Evolutionary conservation across 2,888 invertebrate species (phyloP).

Genomic region (Dorcus hopei): DNA sequence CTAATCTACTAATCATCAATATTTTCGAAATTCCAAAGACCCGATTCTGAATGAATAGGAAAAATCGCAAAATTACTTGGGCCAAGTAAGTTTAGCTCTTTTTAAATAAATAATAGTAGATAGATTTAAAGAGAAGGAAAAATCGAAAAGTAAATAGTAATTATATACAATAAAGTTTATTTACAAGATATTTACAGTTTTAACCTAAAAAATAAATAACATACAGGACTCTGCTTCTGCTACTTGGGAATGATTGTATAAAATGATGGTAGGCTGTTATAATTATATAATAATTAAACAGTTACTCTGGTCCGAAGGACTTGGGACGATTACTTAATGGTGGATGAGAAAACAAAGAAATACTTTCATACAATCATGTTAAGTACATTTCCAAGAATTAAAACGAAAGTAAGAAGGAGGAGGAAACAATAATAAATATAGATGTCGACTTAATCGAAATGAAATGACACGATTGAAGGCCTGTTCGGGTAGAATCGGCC

Average conservation of each 20-base stretch:
- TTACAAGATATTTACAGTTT: conserved; percentile 27
- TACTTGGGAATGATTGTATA: conserved; percentile 28
- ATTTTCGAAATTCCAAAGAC: too few relatives aligned
- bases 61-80: too few relatives aligned
- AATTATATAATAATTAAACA: conserved; percentile 16
- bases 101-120: too few relatives aligned
- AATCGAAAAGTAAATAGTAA: not conserved
- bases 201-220: conserved; percentile 21
- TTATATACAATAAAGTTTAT: conserved; percentile 14
- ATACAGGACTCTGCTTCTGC: conserved; percentile 14
- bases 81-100: too few relatives aligned
- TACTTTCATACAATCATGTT: conserved; percentile 13
- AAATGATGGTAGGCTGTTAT: conserved; percentile 15
- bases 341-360: not conserved
- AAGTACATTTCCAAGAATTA: too few relatives aligned
- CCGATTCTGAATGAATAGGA: too few relatives aligned
- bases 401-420: too few relatives aligned
- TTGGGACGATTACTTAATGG: not conserved
- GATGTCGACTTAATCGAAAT: too few relatives aligned
- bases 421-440: too few relatives aligned
- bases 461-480: too few relatives aligned
- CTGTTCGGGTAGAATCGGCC: too few relatives aligned
- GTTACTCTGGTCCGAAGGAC: conserved; percentile 6
- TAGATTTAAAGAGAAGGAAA: not conserved
- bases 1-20: too few relatives aligned